Conservation (phyloP, 1,140 invertebrate genomes). For the Bombus ignitus region DNA sequence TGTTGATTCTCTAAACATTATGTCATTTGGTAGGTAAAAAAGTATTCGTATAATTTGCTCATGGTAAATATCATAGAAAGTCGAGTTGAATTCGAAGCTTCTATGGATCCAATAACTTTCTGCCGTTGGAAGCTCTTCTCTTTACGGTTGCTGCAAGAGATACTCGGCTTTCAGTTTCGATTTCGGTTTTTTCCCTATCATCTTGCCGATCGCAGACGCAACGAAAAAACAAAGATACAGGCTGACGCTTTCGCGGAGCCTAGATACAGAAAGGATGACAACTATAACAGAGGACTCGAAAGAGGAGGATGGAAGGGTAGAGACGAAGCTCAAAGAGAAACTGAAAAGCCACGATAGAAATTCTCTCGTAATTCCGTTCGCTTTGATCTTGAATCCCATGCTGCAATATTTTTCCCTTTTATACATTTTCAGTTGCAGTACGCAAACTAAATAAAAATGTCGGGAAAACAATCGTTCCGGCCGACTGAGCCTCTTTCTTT, state of each 20-base stretch:
- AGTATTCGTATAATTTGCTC: too few species aligned
- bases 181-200: background rate
- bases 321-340: slow-evolving; percentile 35
- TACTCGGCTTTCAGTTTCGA: background rate
- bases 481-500: slow-evolving; percentile 15
- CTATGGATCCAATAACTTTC: background rate
- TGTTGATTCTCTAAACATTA: too few species aligned
- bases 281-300: background rate
- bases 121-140: too few species aligned
- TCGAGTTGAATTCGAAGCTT: too few species aligned
- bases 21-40: too few species aligned
- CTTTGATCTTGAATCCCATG: slow-evolving; percentile 44
- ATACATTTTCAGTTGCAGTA: slow-evolving; percentile 26
- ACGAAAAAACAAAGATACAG: background rate
- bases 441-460: slow-evolving; percentile 37
- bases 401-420: slow-evolving; percentile 25
- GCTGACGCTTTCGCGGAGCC: background rate
- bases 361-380: slow-evolving; percentile 41
- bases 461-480: slow-evolving; percentile 5
- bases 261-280: background rate
- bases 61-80: too few species aligned
- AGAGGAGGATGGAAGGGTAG: background rate
- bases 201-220: background rate
- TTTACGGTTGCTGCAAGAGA: background rate
- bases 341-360: slow-evolving; percentile 43